Percentiles rank a stretch among this genome's conserved stretches.
phyloP scores from a whole-genome alignment of 2,888 invertebrate genomes.

The Papilio elwesi region DNA sequence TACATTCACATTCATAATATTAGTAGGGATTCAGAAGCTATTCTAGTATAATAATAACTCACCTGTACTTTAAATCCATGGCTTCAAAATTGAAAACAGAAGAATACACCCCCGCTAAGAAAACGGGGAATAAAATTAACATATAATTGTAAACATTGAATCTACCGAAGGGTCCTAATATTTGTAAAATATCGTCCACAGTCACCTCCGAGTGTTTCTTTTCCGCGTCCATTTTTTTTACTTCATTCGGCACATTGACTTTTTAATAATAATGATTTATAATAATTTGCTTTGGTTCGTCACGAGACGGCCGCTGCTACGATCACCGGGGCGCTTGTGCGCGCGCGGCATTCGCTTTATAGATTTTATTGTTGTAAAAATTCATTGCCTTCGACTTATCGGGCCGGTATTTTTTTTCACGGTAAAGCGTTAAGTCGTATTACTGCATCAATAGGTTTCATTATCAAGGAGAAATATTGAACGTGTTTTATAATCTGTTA shows the following conservation, averaged over 20 bases:
- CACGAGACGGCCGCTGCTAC: slow-evolving; percentile 55
- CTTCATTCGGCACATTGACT: slow-evolving; percentile 10
- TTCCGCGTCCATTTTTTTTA: slow-evolving; percentile 69
- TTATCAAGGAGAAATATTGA: slow-evolving; percentile 37
- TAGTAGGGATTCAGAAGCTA: too few relatives aligned
- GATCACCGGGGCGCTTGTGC: slow-evolving; percentile 64
- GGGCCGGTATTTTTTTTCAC: slow-evolving; percentile 43
- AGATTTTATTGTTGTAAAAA: slow-evolving; percentile 72
- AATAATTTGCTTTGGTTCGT: slow-evolving; percentile 28
- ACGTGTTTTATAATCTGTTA: slow-evolving; percentile 16
- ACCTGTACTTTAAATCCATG: slow-evolving; percentile 78
- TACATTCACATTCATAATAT: too few relatives aligned
- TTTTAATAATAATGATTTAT: slow-evolving; percentile 1
- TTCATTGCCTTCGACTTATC: slow-evolving; percentile 54
- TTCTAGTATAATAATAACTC: slow-evolving; percentile 41
- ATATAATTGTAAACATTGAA: slow-evolving; percentile 72
- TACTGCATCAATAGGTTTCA: slow-evolving; percentile 30
- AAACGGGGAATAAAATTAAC: slow-evolving; percentile 73
- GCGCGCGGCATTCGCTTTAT: slow-evolving; percentile 55
- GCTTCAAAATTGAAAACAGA: slow-evolving; percentile 80
- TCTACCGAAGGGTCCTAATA: slow-evolving; percentile 72
- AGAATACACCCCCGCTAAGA: slow-evolving; percentile 75
- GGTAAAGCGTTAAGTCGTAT: slow-evolving; percentile 26
- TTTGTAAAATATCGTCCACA: slow-evolving; percentile 74
- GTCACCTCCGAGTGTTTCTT: slow-evolving; percentile 70